Evolutionary conservation across 1,140 invertebrate species (phyloP), one percentile per base, ranked within the genome.

Genomic region (Orchestia grillus): DNA sequence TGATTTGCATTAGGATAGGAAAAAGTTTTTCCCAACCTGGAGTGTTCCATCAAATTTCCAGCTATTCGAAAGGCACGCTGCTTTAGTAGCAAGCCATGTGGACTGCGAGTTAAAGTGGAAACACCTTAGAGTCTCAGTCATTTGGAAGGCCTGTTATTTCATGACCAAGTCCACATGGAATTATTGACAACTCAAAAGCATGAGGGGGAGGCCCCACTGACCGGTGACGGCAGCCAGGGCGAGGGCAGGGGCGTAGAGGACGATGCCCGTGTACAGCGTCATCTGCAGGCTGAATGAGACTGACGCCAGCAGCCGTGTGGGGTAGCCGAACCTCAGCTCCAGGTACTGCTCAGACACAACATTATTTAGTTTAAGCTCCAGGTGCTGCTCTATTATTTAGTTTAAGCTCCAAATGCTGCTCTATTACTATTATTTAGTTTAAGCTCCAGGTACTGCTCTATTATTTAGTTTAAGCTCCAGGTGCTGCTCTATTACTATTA

Each of bases 191-290:
- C 62, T 3, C 1, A 3, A 53, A 77, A 77, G 62, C 11, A 77
- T 3, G 28, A 77, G 36, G 3, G 62, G 41, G 16, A 90, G 41
- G n/a, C 8, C 0, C 23, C 47, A 44, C 96, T 36, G 40, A 90
- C 96, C 96, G 41, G 96, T 96, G 44, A 96, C 94, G 62, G 96
- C 96, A 42, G 96, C 87, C 8, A 96, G 77, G 1, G 96, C 96
- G 8, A 96, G 44, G 6, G 96, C 53, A 45, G 96, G 96, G 40
- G 96, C 96, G 62, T 95, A 96, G 0, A 96, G n/a, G 15, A 96
- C 96, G 40, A 96, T 96, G 15, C 96, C 96, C 53, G 96, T 96
- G 88, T 96, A 96, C 0, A 96, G 62, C 36, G 96, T 95, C 96
- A 96, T 96, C 95, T 96, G 96, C 36, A 96, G 41, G 16, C 41